These are phyloP conservation scores for Hemicrepidius hirtus DNA, from an alignment of 2,888 invertebrate genomes.

Conservation along the genomic window DNA sequence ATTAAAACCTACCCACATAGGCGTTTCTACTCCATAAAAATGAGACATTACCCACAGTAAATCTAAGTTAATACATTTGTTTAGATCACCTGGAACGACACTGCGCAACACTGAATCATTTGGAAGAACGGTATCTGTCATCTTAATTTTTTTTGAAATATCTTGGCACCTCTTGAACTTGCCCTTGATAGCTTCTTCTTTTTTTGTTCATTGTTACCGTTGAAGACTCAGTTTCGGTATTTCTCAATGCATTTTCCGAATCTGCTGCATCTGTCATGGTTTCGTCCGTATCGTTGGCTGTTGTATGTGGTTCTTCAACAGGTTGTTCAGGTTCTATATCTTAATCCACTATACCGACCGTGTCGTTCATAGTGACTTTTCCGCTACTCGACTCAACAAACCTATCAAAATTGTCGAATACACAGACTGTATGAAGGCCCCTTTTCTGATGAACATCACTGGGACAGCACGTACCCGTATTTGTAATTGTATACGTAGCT, in stretches of 20 bases:
- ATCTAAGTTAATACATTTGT: background rate
- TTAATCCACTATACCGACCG: conserved; percentile 50
- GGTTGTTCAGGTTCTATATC: conserved; percentile 2
- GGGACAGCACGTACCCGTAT: conserved; percentile 58
- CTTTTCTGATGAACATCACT: conserved; percentile 56
- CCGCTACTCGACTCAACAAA: conserved; percentile 58
- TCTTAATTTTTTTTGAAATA: conserved; percentile 16
- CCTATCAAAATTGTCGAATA: conserved; percentile 59
- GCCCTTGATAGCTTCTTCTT: background rate
- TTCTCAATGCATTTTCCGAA: background rate
- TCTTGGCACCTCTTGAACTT: background rate
- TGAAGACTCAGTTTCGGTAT: too few species aligned
- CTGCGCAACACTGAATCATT: background rate
- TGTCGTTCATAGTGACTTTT: conserved; percentile 54
- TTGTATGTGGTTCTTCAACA: too few species aligned
- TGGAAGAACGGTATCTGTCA: background rate
- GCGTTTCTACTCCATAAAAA: conserved; percentile 58
- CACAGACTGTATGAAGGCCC: conserved; percentile 58
- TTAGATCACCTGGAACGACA: background rate
- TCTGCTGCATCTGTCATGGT: background rate
- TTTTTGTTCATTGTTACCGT: background rate
- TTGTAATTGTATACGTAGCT: conserved; percentile 56
- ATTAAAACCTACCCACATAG: conserved; percentile 65
- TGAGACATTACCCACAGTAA: conserved; percentile 4
- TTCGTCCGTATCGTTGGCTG: background rate